These are phyloP conservation scores for Metopia argyrocephala DNA, from an alignment of 2,888 invertebrate species.

Conservation along the genomic window DNA sequence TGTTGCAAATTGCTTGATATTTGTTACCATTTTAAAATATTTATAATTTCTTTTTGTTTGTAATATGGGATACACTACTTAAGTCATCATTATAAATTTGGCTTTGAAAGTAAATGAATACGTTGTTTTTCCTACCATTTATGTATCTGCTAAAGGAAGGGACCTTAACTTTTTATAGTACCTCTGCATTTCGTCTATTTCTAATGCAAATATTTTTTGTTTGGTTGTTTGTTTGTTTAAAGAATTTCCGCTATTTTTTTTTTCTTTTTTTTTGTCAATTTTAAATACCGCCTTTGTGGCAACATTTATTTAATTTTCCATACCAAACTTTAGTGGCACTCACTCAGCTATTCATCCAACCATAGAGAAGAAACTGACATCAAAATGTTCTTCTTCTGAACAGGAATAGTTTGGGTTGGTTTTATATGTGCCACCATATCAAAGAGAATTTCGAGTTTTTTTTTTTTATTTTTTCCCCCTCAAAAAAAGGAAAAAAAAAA, in stretches of 20 bases:
- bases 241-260: neutral
- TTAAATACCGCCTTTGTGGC: constrained; percentile 15
- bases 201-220: neutral
- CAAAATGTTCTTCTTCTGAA: constrained; percentile 7
- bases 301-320: neutral
- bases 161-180: neutral
- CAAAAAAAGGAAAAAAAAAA: neutral
- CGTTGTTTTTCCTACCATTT: no score
- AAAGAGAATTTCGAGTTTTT: neutral
- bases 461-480: neutral
- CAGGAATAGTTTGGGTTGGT: neutral
- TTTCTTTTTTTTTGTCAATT: constrained; percentile 5
- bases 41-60: no score
- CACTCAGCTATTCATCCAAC: constrained; percentile 41
- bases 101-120: no score
- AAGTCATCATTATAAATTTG: neutral
- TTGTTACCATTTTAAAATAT: constrained; percentile 8
- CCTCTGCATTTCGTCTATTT: neutral
- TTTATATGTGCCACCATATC: neutral
- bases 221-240: neutral
- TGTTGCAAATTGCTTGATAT: neutral
- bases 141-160: no score
- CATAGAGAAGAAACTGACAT: constrained; percentile 15
- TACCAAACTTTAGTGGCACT: constrained; percentile 5
- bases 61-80: no score